Percentiles rank a stretch among this genome's conserved stretches.
Conservation (phyloP, 1,140 invertebrate species). For the Trichogramma pretiosum region DNA sequence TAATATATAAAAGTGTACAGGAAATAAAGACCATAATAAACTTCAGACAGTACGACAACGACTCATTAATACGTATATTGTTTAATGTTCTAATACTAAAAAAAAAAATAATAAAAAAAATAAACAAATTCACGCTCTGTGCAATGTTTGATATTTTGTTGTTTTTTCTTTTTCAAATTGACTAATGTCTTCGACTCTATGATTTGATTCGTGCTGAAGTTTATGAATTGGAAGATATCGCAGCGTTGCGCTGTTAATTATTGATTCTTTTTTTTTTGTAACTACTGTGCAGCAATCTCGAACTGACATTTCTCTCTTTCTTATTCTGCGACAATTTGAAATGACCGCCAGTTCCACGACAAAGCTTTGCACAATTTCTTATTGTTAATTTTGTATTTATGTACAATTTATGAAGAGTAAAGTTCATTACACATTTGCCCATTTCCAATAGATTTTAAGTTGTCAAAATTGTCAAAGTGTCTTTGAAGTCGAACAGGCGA, state of each 20-base stretch:
- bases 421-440: no score
- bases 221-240: no score
- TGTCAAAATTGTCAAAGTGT: no score
- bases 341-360: slow-evolving; percentile 24
- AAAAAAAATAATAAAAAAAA: slow-evolving; percentile 15
- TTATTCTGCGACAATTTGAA: slow-evolving; percentile 32
- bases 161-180: slow-evolving; percentile 13
- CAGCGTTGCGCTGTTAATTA: no score
- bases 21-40: slow-evolving; percentile 30
- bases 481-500: slow-evolving; percentile 12
- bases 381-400: no score
- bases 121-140: slow-evolving; percentile 8
- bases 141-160: slow-evolving; percentile 20
- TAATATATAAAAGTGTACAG: slow-evolving; percentile 24
- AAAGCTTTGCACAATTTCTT: slow-evolving; percentile 12
- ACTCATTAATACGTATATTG: slow-evolving; percentile 29
- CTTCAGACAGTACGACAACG: slow-evolving; percentile 41
- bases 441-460: no score
- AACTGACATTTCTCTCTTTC: slow-evolving; percentile 33
- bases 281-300: slow-evolving; percentile 44
- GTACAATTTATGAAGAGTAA: no score
- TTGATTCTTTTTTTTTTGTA: no score
- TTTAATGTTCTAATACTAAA: slow-evolving; percentile 25
- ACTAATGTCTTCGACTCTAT: slow-evolving; percentile 13
- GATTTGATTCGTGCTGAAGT: no score